These are phyloP conservation scores for Lottia scabra DNA, from an alignment of 2,888 invertebrate genomes.

Conservation along the genomic window DNA sequence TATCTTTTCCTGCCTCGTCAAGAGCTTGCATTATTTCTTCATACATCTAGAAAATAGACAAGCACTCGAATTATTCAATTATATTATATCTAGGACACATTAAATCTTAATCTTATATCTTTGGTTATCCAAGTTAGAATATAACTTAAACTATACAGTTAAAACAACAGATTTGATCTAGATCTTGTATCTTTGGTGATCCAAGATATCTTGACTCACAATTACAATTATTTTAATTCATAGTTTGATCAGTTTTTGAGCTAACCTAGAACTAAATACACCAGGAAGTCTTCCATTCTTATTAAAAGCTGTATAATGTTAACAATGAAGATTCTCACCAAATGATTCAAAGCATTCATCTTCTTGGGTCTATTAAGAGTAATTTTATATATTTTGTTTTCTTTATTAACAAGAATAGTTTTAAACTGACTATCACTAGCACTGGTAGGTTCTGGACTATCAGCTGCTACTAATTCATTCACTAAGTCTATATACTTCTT, in stretches of 20 bases:
- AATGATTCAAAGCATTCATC: slow-evolving; percentile 81
- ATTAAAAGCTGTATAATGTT: not conserved
- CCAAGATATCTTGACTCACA: no score
- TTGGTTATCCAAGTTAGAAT: no score
- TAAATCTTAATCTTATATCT: not conserved
- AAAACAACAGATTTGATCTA: no score
- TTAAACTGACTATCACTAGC: slow-evolving; percentile 49
- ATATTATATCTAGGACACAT: not conserved
- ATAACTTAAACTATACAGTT: no score
- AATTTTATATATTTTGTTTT: slow-evolving; percentile 57
- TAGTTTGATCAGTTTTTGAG: no score
- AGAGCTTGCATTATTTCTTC: slow-evolving; percentile 76
- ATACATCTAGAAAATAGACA: slow-evolving; percentile 75
- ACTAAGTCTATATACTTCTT: slow-evolving; percentile 71
- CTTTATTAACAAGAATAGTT: slow-evolving; percentile 45
- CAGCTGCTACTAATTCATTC: slow-evolving; percentile 62
- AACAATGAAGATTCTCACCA: slow-evolving; percentile 56
- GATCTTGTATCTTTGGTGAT: no score
- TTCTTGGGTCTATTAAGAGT: slow-evolving; percentile 80
- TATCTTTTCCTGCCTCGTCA: slow-evolving; percentile 78
- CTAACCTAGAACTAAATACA: no score
- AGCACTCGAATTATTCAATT: not conserved
- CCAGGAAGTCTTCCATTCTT: no score
- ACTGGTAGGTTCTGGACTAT: slow-evolving; percentile 34
- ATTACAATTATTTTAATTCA: no score